Evolutionary conservation across 37 sponge, comb jelly and placozoan genomes (phyloP).

Genomic region (Ianthella basta): DNA sequence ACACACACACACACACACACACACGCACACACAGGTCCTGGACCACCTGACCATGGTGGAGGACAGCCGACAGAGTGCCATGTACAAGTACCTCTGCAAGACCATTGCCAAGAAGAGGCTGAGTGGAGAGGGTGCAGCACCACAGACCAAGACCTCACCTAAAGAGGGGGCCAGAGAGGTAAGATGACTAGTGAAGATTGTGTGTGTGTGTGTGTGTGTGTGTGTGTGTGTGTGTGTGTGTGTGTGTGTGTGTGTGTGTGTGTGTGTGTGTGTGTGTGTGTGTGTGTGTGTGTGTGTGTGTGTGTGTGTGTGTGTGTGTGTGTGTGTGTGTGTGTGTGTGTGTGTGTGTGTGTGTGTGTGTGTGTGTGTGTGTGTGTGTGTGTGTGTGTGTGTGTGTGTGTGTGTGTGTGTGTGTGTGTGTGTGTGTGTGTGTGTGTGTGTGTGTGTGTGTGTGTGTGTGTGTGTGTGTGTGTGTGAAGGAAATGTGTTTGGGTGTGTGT

Average conservation of each 20-base stretch:
- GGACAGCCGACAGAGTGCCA: slow-evolving; percentile 22
- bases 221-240: too few species aligned
- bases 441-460: too few species aligned
- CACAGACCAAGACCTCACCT: neutral
- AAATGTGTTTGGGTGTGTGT: too few species aligned
- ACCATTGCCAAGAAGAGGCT: slow-evolving; percentile 50
- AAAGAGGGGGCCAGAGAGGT: neutral
- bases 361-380: too few species aligned
- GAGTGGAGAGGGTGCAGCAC: slow-evolving; percentile 28
- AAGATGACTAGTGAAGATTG: neutral
- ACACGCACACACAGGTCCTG: slow-evolving; percentile 45
- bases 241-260: too few species aligned
- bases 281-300: too few species aligned
- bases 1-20: slow-evolving; percentile 4
- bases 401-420: neutral
- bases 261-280: too few species aligned
- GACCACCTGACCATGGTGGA: slow-evolving; percentile 57
- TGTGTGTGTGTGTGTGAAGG: too few species aligned
- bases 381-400: neutral
- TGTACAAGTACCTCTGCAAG: slow-evolving; percentile 45
- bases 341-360: too few species aligned
- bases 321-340: too few species aligned
- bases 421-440: too few species aligned
- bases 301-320: too few species aligned
- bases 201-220: neutral